Conservation (phyloP, 2,797 vertebrate genomes). For the Pelochelys cantorii region DNA sequence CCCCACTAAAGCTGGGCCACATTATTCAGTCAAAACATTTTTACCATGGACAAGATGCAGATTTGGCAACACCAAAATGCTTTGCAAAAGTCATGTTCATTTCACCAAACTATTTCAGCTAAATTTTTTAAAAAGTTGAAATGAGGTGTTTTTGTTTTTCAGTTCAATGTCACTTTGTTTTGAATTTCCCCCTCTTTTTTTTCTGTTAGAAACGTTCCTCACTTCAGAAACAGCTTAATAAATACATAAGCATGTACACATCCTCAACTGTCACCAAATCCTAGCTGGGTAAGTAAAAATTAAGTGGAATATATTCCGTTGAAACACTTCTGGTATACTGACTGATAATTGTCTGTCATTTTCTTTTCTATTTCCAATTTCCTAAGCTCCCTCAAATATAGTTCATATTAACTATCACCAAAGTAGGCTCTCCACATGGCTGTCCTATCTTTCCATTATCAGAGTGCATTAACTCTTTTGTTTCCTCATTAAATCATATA, state of each 20-base stretch:
- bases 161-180: background rate
- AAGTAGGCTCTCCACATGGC: background rate
- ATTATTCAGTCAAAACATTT: background rate
- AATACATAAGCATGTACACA: rapidly evolving
- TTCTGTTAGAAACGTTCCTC: background rate
- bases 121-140: background rate
- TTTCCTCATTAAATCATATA: background rate
- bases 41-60: background rate
- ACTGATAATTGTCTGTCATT: background rate
- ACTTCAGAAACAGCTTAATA: background rate
- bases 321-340: no score
- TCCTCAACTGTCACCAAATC: background rate
- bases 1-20: background rate
- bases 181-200: background rate
- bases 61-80: background rate
- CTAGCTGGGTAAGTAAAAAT: background rate
- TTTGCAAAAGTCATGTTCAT: background rate
- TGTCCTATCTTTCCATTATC: background rate
- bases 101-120: background rate
- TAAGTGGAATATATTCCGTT: no score
- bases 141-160: background rate
- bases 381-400: background rate
- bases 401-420: background rate
- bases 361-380: background rate
- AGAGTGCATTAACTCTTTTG: background rate